Conservation (phyloP, 1,140 invertebrate species). For the Halyomorpha halys region DNA sequence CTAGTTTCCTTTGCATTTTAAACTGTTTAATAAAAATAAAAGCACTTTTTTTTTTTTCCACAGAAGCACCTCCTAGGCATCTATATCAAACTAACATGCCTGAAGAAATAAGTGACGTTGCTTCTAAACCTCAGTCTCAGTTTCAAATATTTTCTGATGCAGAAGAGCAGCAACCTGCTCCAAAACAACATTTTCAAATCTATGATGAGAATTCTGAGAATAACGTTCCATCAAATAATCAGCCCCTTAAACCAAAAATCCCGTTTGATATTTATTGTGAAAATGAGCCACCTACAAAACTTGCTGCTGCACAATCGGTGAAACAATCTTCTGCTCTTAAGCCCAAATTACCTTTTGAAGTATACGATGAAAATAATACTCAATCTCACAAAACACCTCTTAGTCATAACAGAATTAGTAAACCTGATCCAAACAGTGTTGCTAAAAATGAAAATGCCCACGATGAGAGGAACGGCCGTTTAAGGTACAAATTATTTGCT, state of each 20-base stretch:
- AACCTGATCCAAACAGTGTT: not conserved
- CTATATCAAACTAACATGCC: not conserved
- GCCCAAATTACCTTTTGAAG: not conserved
- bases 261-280: constrained; percentile 13
- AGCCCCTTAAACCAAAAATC: not conserved
- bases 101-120: not conserved
- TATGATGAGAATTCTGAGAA: constrained; percentile 10
- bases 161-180: not conserved
- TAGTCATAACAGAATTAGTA: not conserved
- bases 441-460: not conserved
- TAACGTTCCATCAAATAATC: not conserved
- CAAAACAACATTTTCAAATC: constrained; percentile 3
- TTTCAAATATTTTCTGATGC: constrained; percentile 5
- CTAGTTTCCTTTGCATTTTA: not conserved
- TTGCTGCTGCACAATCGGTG: not conserved
- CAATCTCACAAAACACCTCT: not conserved
- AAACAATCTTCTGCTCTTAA: constrained; percentile 7
- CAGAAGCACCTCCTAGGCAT: not conserved
- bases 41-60: not conserved
- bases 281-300: constrained; percentile 5
- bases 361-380: constrained; percentile 2
- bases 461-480: not conserved
- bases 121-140: not conserved
- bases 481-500: not conserved
- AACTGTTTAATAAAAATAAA: not conserved